A percentile compares a stretch with the other conserved stretches of the same genome.
These are phyloP conservation scores for Scaptomyza flava DNA, from an alignment of 2,888 invertebrate genomes.

Conservation along the genomic window DNA sequence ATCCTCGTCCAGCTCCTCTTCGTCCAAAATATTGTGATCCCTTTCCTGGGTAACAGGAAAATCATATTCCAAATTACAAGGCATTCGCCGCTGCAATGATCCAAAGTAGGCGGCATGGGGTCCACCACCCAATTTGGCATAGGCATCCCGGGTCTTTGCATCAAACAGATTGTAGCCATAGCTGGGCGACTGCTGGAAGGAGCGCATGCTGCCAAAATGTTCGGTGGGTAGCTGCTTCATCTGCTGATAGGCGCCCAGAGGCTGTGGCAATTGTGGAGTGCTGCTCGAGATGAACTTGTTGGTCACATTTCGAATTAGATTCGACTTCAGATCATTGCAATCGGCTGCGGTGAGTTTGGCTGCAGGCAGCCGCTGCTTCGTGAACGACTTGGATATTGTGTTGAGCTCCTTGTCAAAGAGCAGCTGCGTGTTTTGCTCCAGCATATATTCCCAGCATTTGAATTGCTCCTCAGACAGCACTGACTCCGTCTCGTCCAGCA, in stretches of 20 bases:
- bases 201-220: slow-evolving; percentile 92
- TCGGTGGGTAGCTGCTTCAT: slow-evolving; percentile 75
- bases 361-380: slow-evolving; percentile 80
- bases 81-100: slow-evolving; percentile 92
- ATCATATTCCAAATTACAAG: slow-evolving; percentile 93
- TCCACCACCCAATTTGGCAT: slow-evolving; percentile 85
- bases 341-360: slow-evolving; percentile 46
- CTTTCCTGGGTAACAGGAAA: slow-evolving; percentile 93
- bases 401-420: slow-evolving; percentile 95
- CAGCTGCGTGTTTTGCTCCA: slow-evolving; percentile 95
- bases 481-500: slow-evolving; percentile 86
- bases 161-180: slow-evolving; percentile 75
- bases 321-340: slow-evolving; percentile 74
- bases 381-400: slow-evolving; percentile 88
- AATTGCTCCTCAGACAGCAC: slow-evolving; percentile 93
- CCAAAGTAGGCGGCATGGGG: slow-evolving; percentile 95
- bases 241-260: slow-evolving; percentile 47
- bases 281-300: slow-evolving; percentile 88
- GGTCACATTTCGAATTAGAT: slow-evolving; percentile 75
- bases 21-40: slow-evolving; percentile 86
- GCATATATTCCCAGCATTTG: slow-evolving; percentile 97
- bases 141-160: slow-evolving; percentile 63
- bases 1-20: slow-evolving; percentile 84
- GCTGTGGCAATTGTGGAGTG: slow-evolving; percentile 87
- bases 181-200: slow-evolving; percentile 88